Base-by-base conservation (phyloP, 2,797 vertebrate genomes). In the Geotria australis region DNA sequence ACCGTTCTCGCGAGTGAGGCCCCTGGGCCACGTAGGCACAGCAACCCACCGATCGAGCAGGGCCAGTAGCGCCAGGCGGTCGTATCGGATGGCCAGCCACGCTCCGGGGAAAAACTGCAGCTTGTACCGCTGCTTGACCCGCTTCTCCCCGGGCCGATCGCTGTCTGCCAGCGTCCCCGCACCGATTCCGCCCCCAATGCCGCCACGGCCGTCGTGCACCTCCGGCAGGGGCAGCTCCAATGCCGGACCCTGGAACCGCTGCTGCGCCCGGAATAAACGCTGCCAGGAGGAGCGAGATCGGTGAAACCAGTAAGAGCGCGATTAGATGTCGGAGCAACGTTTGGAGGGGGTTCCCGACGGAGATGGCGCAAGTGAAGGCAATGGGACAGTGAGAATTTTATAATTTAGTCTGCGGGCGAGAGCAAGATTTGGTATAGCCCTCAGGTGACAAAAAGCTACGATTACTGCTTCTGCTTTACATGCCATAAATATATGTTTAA, bases 21-120 rank as follows among this genome's bases (percentile, higher is more conserved):
- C 24, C 4, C 24, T 4, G 24, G 24, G 24, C 24, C 24, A 24
- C 24, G 24, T 4, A 24, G 3, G 24, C 24, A 24, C 24, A 24
- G 1, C 24, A 24, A 24, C 71, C 68, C 63, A 95, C 91, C 91
- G 83, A 73, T 98, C 91, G 63, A 98, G 95, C 60, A 98, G 72
- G 2, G 91, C 85, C 70, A 98, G 71, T 66, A 98, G 78, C 10
- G 89, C 95, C 66, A 98, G 82, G 67, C 91, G 78, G 74, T 98
- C 84, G 65, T 95, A 98, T 74, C 83, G 81, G 67, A 98, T 77
- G 60, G 85, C 81, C 49, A 96, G 80, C 89, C 91, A 96, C 49
- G 95, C 67, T 64, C 84, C 82, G 8, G 91, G 91, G 56, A 98
- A 72, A 57, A 96, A 79, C 84, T 82, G 84, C 66, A 83, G 84